Percentiles rank a stretch among this genome's conserved stretches.
These are phyloP conservation scores for Entomobrya proxima DNA, from an alignment of 2,888 invertebrate species.

Conservation along the genomic window DNA sequence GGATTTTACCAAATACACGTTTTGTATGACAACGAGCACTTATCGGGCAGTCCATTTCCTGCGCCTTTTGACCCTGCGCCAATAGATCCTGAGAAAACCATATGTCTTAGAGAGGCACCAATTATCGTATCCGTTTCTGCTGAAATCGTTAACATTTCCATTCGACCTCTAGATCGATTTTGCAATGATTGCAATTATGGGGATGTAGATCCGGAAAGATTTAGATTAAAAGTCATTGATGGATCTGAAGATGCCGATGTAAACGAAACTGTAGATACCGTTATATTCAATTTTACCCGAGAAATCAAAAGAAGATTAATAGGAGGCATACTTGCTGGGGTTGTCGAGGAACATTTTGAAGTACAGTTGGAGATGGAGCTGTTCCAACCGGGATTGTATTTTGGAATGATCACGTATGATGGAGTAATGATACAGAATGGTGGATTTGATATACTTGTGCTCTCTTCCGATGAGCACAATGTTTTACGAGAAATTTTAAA, in stretches of 20 bases:
- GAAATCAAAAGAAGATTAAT: conserved; percentile 63
- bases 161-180: conserved; percentile 72
- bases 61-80: conserved; percentile 78
- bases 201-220: conserved; percentile 70
- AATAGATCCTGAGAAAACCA: conserved; percentile 70
- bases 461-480: conserved; percentile 71
- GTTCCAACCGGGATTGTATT: conserved; percentile 72
- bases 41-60: conserved; percentile 78
- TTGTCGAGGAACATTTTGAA: conserved; percentile 54
- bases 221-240: conserved; percentile 66
- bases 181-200: conserved; percentile 73
- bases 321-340: background rate
- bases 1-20: conserved; percentile 78
- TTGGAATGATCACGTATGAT: conserved; percentile 69
- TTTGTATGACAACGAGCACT: conserved; percentile 77
- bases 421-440: conserved; percentile 71
- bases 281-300: conserved; percentile 70
- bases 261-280: conserved; percentile 62
- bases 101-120: conserved; percentile 71
- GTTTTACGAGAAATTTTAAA: conserved; percentile 64
- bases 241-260: conserved; percentile 55
- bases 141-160: conserved; percentile 60
- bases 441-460: conserved; percentile 72
- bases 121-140: conserved; percentile 67
- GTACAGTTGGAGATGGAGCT: conserved; percentile 70